Evolutionary conservation across 2,797 vertebrate genomes (phyloP), one percentile per base, ranked within the genome.

Genomic region (Falco peregrinus): DNA sequence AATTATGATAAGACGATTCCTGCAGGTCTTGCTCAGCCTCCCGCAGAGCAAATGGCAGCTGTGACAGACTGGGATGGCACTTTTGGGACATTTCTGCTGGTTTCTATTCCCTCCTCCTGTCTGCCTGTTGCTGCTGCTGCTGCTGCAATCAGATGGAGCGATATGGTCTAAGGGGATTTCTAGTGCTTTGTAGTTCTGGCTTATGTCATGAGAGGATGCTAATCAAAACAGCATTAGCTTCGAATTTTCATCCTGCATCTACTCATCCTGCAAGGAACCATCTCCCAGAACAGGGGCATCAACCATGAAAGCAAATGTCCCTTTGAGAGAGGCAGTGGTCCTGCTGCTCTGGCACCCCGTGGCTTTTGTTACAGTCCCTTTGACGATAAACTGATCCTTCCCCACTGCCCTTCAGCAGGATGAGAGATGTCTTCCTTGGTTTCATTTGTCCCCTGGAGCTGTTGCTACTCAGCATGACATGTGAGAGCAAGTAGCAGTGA

Each of bases 331-430:
- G 43, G 43, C 16, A 15, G 37, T 31, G 11, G 39, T 50, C 31
- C 64, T 3, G 28, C 57, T 48, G 68, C 69, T 51, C n/a, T 0
- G 4, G 29, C 56, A 31, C n/a, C 3, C 2, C 5, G 0, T 13
- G 33, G 24, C 41, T 50, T 79, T 48, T 17, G 16, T 64, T 25
- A 2, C 1, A 2, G 24, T 16, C 61, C 17, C 35, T 31, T 13
- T 22, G 71, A 16, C 1, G 43, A 14, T 10, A 19, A 51, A 26
- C 2, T 5, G 43, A 22, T 31, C 28, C 39, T 64, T 26, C 41
- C 48, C 54, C 9, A 2, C 26, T 41, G 65, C 65, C 35, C 45
- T 79, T 45, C 37, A 31, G 61, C 50, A 24, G 69, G 51, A 29
- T 1, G 16, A 79, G 61, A 47, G 16, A 9, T 1, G 2, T 60